phyloP scores from a whole-genome alignment of 2,888 invertebrate species.

The Drosophila neotestacea region DNA sequence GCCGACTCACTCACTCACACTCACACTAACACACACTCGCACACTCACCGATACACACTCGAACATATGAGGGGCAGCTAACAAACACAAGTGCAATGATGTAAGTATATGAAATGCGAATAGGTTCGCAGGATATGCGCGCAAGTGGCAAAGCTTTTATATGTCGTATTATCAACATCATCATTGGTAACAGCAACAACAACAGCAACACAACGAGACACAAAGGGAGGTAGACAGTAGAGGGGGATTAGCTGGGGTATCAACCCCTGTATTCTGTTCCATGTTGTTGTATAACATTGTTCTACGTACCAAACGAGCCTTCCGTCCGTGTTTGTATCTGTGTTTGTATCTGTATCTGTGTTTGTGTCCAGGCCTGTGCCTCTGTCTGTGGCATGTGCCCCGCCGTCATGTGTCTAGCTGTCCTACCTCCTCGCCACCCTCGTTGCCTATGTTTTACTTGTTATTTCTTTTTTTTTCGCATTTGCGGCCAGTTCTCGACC shows the following conservation, averaged over 20 bases:
- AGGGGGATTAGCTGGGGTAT: constrained; percentile 52
- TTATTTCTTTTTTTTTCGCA: constrained; percentile 31
- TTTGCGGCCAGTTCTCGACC: constrained; percentile 16
- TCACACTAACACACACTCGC: constrained; percentile 19
- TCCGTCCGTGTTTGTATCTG: constrained; percentile 26
- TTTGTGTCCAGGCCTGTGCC: constrained; percentile 20
- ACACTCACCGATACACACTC: constrained; percentile 3
- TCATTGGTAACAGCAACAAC: constrained; percentile 39
- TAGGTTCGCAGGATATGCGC: constrained; percentile 82
- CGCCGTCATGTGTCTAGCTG: constrained; percentile 59
- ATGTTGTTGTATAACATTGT: constrained; percentile 35
- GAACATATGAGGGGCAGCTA: constrained; percentile 46
- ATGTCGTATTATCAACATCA: constrained; percentile 65
- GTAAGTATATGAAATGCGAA: constrained; percentile 84
- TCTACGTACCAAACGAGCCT: constrained; percentile 37
- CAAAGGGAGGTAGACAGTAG: constrained; percentile 24
- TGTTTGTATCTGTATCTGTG: constrained; percentile 16
- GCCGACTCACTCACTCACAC: constrained; percentile 11
- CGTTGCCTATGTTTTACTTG: constrained; percentile 37
- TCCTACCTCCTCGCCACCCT: constrained; percentile 7
- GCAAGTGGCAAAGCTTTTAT: constrained; percentile 72
- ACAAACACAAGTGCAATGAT: constrained; percentile 81
- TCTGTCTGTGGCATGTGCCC: constrained; percentile 41
- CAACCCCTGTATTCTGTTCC: constrained; percentile 26
- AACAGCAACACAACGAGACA: constrained; percentile 20